These are phyloP conservation scores for Esperia sulphurella DNA, from an alignment of 2,888 invertebrate species.

Conservation along the genomic window DNA sequence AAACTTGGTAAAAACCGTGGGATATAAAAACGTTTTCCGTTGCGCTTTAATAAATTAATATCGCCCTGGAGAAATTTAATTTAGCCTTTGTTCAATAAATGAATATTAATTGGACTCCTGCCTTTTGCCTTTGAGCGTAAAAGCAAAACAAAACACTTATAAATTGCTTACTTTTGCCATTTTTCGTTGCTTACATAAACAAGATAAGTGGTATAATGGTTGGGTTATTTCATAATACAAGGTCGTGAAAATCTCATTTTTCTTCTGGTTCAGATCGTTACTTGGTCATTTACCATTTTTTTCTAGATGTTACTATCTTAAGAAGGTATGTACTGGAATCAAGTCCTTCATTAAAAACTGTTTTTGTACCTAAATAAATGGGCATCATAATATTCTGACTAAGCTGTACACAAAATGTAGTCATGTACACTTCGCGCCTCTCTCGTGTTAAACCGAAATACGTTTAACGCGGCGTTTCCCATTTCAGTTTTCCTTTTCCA, in stretches of 20 bases:
- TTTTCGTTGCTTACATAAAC: background rate
- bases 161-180: background rate
- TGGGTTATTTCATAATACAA: too few species aligned
- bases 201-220: too few species aligned
- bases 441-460: conserved; percentile 3
- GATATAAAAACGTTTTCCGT: background rate
- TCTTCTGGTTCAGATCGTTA: too few species aligned
- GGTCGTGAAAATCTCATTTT: too few species aligned
- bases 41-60: conserved; percentile 5
- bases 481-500: conserved; percentile 14
- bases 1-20: too few species aligned
- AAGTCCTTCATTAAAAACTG: too few species aligned
- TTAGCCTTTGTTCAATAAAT: conserved; percentile 15
- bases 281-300: too few species aligned
- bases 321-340: too few species aligned
- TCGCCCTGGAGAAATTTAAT: conserved; percentile 12
- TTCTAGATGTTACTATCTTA: too few species aligned
- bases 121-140: background rate
- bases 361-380: too few species aligned
- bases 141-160: conserved; percentile 1
- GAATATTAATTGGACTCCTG: conserved; percentile 16
- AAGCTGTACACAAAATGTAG: background rate
- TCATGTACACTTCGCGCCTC: background rate
- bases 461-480: conserved; percentile 1
- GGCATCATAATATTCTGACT: too few species aligned